Conservation (phyloP, 2,797 vertebrate species). For the Graptemys geographica region DNA sequence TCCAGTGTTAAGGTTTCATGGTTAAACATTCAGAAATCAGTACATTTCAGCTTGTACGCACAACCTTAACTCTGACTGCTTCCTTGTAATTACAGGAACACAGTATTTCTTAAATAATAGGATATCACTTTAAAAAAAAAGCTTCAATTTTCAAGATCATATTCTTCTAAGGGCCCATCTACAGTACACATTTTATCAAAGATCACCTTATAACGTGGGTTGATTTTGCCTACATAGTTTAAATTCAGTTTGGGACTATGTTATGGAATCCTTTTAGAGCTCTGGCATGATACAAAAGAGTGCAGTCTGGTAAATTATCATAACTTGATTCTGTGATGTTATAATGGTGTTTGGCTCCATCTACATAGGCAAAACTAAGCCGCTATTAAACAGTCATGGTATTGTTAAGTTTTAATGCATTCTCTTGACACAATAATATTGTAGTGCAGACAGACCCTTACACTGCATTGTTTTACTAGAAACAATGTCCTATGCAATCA, state of each 20-base stretch:
- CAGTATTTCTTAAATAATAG: background rate
- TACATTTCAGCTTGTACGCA: background rate
- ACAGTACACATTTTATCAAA: background rate
- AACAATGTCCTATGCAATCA: background rate
- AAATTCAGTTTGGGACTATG: too few relatives aligned
- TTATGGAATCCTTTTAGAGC: background rate
- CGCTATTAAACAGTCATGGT: background rate
- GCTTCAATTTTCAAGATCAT: background rate
- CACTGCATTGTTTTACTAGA: background rate
- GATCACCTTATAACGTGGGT: background rate
- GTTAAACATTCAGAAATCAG: background rate
- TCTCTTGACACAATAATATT: background rate
- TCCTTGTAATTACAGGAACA: background rate
- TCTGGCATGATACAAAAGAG: background rate
- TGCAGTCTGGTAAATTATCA: background rate
- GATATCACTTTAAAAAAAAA: background rate
- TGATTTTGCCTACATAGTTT: background rate
- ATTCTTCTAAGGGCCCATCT: background rate
- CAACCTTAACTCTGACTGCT: background rate
- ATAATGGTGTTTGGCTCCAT: background rate
- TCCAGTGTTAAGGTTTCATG: background rate
- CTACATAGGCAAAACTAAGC: background rate
- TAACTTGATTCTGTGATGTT: background rate
- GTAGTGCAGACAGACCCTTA: background rate
- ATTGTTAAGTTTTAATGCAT: background rate